A percentile compares a stretch with the other conserved stretches of the same genome.
Evolutionary conservation across 2,888 invertebrate genomes (phyloP).

Genomic region (Drosophila trichaetosa): DNA sequence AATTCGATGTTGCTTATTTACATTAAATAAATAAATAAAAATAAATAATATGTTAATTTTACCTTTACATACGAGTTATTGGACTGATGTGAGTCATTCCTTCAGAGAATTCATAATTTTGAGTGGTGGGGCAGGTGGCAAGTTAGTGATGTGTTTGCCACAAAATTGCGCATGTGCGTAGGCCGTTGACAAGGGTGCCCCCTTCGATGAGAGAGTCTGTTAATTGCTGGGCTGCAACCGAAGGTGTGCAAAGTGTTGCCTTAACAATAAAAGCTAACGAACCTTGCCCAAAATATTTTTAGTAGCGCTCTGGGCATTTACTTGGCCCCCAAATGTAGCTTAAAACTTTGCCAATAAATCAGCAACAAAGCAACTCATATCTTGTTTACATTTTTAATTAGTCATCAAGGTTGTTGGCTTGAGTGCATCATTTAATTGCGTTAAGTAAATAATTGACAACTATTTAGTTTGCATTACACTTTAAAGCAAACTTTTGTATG

Average conservation of each 20-base stretch:
- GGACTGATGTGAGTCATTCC: background rate
- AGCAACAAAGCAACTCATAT: slow-evolving; percentile 27
- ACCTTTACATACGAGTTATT: background rate
- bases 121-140: background rate
- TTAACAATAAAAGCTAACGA: slow-evolving; percentile 53
- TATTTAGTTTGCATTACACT: slow-evolving; percentile 41
- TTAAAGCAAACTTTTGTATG: slow-evolving; percentile 30
- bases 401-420: slow-evolving; percentile 23
- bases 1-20: background rate
- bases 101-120: background rate
- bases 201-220: slow-evolving; percentile 33
- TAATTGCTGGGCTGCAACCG: slow-evolving; percentile 42
- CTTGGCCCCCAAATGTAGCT: slow-evolving; percentile 14
- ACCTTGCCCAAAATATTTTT: slow-evolving; percentile 31
- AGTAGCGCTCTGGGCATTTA: slow-evolving; percentile 37
- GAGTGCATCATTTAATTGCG: slow-evolving; percentile 14
- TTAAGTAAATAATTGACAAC: slow-evolving; percentile 63
- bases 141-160: slow-evolving; percentile 8
- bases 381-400: slow-evolving; percentile 51
- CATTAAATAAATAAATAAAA: background rate
- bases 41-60: background rate
- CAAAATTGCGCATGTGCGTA: slow-evolving; percentile 12
- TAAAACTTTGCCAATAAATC: slow-evolving; percentile 60
- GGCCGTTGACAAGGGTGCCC: slow-evolving; percentile 13
- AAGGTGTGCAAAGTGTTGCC: slow-evolving; percentile 20